A percentile compares a stretch with the other conserved stretches of the same genome.
Conservation (phyloP, 1,140 invertebrate genomes). For the Anadara kagoshimensis region DNA sequence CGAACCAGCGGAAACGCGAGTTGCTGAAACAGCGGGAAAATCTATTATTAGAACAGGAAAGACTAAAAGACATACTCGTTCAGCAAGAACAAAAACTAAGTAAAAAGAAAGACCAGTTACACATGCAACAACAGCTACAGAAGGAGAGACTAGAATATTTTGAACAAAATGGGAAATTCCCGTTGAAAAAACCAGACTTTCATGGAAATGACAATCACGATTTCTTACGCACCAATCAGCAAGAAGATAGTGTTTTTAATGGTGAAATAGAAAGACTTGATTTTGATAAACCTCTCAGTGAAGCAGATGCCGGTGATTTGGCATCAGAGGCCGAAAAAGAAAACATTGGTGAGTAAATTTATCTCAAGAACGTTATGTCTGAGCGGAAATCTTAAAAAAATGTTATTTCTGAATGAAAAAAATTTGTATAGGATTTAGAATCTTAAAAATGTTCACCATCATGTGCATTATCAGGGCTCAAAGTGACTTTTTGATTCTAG, state of each 20-base stretch:
- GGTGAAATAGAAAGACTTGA: slow-evolving; percentile 38
- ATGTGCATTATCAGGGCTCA: too few species aligned
- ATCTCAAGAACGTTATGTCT: too few species aligned
- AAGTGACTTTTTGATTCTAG: too few species aligned
- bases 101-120: slow-evolving; percentile 32
- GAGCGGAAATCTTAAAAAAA: too few species aligned
- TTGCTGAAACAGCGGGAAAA: slow-evolving; percentile 46
- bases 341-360: too few species aligned
- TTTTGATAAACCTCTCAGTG: slow-evolving; percentile 37
- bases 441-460: too few species aligned
- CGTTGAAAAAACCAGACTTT: background rate
- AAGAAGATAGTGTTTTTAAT: slow-evolving; percentile 32
- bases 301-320: slow-evolving; percentile 31
- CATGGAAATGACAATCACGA: slow-evolving; percentile 2
- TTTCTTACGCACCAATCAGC: background rate
- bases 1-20: slow-evolving; percentile 41
- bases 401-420: too few species aligned
- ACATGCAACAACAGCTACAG: slow-evolving; percentile 33
- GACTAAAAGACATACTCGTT: slow-evolving; percentile 38
- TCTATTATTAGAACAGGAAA: slow-evolving; percentile 48
- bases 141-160: slow-evolving; percentile 38
- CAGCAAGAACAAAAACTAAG: slow-evolving; percentile 43
- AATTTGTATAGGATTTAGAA: too few species aligned
- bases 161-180: slow-evolving; percentile 26
- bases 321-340: slow-evolving; percentile 9